Evolutionary conservation across 2,113 vertebrate genomes (phyloP).

Genomic region (Urocolius indicus): DNA sequence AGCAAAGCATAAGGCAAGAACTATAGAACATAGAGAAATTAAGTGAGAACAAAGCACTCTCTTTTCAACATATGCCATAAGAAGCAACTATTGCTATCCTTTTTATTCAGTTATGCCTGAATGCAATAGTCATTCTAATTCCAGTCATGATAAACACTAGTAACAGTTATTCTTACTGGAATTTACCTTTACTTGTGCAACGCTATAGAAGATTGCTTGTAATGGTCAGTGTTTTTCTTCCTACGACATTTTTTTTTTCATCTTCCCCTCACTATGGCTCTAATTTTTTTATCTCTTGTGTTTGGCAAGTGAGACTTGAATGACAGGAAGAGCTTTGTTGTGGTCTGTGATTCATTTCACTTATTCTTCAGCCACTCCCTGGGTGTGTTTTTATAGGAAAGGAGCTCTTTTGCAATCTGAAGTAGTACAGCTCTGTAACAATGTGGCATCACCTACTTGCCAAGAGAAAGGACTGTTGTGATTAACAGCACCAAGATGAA

Average conservation of each 20-base stretch:
- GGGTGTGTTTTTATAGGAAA: slow-evolving; percentile 50
- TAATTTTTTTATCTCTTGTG: slow-evolving; percentile 48
- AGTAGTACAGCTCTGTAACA: slow-evolving; percentile 11
- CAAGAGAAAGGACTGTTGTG: neutral
- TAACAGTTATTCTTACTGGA: neutral
- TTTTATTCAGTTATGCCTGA: neutral
- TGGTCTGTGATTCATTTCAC: slow-evolving; percentile 71
- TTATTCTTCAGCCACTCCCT: slow-evolving; percentile 63
- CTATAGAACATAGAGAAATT: neutral
- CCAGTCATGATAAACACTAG: neutral
- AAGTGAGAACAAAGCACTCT: neutral
- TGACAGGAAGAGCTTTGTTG: slow-evolving; percentile 71
- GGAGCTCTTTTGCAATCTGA: slow-evolving; percentile 62
- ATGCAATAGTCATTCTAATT: neutral
- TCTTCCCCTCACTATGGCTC: neutral
- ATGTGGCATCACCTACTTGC: neutral
- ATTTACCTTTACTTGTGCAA: neutral
- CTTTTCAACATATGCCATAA: neutral
- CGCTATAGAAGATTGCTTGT: neutral
- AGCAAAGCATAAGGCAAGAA: neutral
- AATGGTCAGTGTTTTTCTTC: slow-evolving; percentile 34
- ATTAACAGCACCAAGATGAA: slow-evolving; percentile 1
- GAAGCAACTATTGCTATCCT: neutral
- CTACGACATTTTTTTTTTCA: slow-evolving; percentile 57
- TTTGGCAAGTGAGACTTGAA: slow-evolving; percentile 48